A percentile compares a stretch with the other conserved stretches of the same genome.
These are phyloP conservation scores for Bucco capensis DNA, from an alignment of 2,113 vertebrate genomes.

Conservation along the genomic window DNA sequence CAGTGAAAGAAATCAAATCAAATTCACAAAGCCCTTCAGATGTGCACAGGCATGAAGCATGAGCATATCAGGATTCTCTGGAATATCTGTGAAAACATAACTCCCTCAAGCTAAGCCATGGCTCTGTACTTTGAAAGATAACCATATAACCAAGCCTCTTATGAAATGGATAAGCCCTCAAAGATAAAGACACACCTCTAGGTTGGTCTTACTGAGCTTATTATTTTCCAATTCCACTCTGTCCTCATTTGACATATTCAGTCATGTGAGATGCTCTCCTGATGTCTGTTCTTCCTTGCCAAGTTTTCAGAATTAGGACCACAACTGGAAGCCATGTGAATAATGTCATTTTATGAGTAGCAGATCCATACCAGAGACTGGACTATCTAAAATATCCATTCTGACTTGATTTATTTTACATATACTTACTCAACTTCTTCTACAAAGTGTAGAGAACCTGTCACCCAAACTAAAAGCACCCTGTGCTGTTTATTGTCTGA, in stretches of 20 bases:
- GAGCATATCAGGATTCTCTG: neutral
- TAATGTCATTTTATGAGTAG: neutral
- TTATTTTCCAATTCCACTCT: neutral
- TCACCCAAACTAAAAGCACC: neutral
- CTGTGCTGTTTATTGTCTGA: neutral
- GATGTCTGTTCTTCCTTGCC: neutral
- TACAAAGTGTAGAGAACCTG: neutral
- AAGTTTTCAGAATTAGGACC: slow-evolving; percentile 18
- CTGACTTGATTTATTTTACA: neutral
- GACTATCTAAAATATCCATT: neutral
- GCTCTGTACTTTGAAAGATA: neutral
- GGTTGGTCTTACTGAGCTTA: neutral
- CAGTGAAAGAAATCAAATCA: neutral
- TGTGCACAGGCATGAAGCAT: neutral
- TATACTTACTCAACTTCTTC: neutral
- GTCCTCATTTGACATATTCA: neutral
- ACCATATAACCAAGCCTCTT: neutral
- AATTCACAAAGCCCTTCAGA: neutral
- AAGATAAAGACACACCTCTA: neutral
- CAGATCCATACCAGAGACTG: neutral
- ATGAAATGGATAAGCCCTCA: neutral
- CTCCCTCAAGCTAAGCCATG: neutral
- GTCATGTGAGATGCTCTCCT: neutral
- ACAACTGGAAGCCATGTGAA: neutral
- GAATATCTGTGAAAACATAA: neutral